These are phyloP conservation scores for Paedocypris micromegethes DNA, from an alignment of 2,797 vertebrate species.

Conservation along the genomic window DNA sequence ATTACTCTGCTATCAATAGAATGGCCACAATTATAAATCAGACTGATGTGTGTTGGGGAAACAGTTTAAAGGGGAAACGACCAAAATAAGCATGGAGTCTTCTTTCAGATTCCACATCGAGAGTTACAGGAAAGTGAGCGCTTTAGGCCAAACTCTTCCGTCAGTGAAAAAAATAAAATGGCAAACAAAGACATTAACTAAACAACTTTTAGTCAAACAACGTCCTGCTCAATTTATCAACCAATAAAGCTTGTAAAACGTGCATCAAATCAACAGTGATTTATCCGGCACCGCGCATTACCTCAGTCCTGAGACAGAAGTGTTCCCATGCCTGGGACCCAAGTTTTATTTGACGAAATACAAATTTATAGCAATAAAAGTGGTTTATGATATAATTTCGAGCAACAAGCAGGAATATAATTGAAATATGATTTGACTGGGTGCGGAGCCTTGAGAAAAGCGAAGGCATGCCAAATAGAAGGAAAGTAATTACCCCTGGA, in stretches of 20 bases:
- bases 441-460: slow-evolving; percentile 50
- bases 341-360: slow-evolving; percentile 53
- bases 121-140: slow-evolving; percentile 36
- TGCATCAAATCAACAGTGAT: slow-evolving; percentile 42
- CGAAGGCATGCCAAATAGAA: slow-evolving; percentile 44
- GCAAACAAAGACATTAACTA: slow-evolving; percentile 38
- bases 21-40: slow-evolving; percentile 32
- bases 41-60: slow-evolving; percentile 14
- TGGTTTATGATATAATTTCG: slow-evolving; percentile 51
- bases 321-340: slow-evolving; percentile 42
- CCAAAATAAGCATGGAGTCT: slow-evolving; percentile 45
- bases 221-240: slow-evolving; percentile 42
- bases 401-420: slow-evolving; percentile 53
- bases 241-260: slow-evolving; percentile 49
- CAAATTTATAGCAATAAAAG: slow-evolving; percentile 54
- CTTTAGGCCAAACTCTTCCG: neutral
- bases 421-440: slow-evolving; percentile 53
- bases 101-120: slow-evolving; percentile 26
- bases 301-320: slow-evolving; percentile 40
- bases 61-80: slow-evolving; percentile 45
- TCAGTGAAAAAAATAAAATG: slow-evolving; percentile 2
- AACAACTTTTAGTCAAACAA: slow-evolving; percentile 39
- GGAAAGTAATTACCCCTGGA: slow-evolving; percentile 43
- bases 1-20: slow-evolving; percentile 31
- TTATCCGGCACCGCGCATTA: slow-evolving; percentile 37